Evolutionary conservation across 2,113 vertebrate species (phyloP).

Genomic region (Pantherophis guttatus): DNA sequence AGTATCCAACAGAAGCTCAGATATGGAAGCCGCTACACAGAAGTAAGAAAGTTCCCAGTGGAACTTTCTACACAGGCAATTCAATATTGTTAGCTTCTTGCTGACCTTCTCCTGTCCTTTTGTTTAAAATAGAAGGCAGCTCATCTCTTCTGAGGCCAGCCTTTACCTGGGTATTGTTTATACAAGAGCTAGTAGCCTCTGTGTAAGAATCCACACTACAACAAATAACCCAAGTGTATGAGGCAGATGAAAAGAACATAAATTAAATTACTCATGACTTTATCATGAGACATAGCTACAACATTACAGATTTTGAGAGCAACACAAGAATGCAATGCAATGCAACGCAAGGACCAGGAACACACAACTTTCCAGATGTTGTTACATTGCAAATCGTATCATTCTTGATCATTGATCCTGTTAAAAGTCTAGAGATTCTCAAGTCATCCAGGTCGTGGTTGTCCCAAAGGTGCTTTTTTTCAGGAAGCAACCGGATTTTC

Average conservation of each 20-base stretch:
- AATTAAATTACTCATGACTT: too few relatives aligned
- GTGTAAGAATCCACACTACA: too few relatives aligned
- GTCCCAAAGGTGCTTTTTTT: too few relatives aligned
- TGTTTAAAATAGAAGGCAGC: not conserved
- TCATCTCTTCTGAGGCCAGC: not conserved
- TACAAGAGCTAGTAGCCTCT: too few relatives aligned
- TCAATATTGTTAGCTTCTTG: not conserved
- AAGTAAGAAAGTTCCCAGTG: not conserved
- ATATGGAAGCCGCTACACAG: not conserved
- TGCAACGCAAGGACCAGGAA: not conserved
- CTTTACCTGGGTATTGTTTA: too few relatives aligned
- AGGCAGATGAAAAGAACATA: not conserved
- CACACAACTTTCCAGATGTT: not conserved
- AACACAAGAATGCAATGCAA: not conserved
- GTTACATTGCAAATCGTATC: not conserved
- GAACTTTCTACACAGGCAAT: not conserved
- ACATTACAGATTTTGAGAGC: not conserved
- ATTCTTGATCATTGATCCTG: not conserved
- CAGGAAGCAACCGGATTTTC: too few relatives aligned
- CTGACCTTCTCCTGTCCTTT: not conserved
- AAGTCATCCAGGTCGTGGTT: too few relatives aligned
- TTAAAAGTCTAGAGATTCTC: too few relatives aligned
- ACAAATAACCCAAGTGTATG: too few relatives aligned
- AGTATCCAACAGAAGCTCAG: not conserved
- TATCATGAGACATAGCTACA: not conserved